These are phyloP conservation scores for Volucella bombylans DNA, from an alignment of 2,888 invertebrate species.

Conservation along the genomic window DNA sequence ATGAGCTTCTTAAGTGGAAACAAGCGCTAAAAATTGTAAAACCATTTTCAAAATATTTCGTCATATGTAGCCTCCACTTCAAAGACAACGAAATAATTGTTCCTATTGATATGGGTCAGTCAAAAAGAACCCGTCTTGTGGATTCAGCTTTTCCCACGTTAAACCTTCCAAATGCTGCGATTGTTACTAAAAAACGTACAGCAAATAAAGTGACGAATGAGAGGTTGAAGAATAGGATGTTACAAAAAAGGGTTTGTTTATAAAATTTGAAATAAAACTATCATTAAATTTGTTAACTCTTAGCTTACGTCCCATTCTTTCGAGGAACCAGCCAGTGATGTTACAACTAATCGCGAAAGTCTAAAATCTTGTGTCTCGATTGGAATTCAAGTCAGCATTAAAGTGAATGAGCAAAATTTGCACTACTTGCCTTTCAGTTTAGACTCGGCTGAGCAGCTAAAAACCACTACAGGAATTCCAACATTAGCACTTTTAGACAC, in stretches of 20 bases:
- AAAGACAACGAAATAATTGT: neutral
- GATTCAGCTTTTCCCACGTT: constrained; percentile 1
- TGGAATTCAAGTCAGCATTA: neutral
- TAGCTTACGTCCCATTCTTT: no score
- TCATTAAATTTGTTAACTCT: no score
- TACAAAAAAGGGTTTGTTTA: no score
- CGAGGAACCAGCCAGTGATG: no score
- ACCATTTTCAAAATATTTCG: constrained; percentile 5
- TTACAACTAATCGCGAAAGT: no score
- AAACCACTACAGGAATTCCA: neutral
- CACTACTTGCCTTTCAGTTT: neutral
- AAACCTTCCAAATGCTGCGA: neutral
- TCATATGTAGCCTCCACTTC: neutral
- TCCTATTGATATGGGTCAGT: neutral
- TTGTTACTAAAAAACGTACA: no score
- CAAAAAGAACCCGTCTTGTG: neutral
- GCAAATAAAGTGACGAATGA: neutral
- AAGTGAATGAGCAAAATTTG: neutral
- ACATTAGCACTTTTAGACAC: neutral
- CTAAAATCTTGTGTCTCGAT: neutral
- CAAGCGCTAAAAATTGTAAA: neutral
- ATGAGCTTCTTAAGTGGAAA: constrained; percentile 5
- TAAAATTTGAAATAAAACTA: no score
- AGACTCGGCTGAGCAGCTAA: neutral
- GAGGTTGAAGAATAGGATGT: neutral